Evolutionary conservation across 2,797 vertebrate genomes (phyloP).

Genomic region (Rallus crepitans): DNA sequence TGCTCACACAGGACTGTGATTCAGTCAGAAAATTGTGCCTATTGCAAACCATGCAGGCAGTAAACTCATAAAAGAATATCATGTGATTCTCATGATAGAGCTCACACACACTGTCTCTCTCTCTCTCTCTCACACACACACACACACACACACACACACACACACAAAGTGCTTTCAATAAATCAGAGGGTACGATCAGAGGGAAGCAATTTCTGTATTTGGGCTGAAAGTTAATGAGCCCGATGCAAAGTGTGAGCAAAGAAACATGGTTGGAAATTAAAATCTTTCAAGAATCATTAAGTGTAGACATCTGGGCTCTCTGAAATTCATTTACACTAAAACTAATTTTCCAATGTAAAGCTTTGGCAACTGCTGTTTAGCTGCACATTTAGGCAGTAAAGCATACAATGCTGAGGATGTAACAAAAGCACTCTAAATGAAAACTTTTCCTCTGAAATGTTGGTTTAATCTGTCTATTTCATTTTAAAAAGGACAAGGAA

Average conservation of each 20-base stretch:
- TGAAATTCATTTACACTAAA: slow-evolving; percentile 28
- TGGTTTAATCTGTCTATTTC: not conserved
- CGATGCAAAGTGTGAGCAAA: not conserved
- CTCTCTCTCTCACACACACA: not conserved
- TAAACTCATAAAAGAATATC: not conserved
- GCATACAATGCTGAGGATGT: not conserved
- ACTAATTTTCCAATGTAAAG: not conserved
- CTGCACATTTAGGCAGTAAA: not conserved
- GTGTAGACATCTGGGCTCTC: not conserved
- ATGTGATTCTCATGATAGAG: not conserved
- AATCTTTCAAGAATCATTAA: slow-evolving; percentile 31
- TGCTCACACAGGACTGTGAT: not conserved
- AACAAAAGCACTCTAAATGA: not conserved
- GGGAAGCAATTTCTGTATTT: not conserved
- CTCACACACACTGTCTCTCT: not conserved
- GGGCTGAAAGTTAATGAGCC: not conserved
- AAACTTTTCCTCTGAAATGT: not conserved
- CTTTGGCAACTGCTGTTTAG: not conserved
- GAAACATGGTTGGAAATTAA: slow-evolving; percentile 23
- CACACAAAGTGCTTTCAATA: not conserved
- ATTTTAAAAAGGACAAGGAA: not conserved
- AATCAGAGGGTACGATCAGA: not conserved
- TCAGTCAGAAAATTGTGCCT: not conserved
- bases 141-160: no score
- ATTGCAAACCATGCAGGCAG: not conserved